These are phyloP conservation scores for Halocaridina rubra DNA, from an alignment of 2,888 invertebrate genomes.

Conservation along the genomic window DNA sequence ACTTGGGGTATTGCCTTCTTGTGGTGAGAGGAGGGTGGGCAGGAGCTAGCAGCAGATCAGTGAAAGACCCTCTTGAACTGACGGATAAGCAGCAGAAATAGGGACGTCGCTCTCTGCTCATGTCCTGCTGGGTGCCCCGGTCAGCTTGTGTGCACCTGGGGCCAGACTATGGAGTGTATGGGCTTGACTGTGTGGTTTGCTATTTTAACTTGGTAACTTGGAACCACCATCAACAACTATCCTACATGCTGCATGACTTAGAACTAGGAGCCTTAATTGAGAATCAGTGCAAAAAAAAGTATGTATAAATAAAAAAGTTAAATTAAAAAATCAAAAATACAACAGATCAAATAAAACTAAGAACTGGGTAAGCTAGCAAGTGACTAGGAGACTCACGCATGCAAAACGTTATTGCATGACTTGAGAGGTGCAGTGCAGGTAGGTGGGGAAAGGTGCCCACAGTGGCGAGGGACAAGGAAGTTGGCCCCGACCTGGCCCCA, in stretches of 20 bases:
- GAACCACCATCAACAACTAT: conserved; percentile 61
- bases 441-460: conserved; percentile 29
- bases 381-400: conserved; percentile 56
- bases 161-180: conserved; percentile 55
- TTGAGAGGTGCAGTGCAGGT: conserved; percentile 47
- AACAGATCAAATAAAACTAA: conserved; percentile 45
- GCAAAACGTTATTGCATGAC: conserved; percentile 16
- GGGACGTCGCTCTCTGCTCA: neutral
- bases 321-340: conserved; percentile 25
- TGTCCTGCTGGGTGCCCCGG: conserved; percentile 41
- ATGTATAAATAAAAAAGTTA: conserved; percentile 35
- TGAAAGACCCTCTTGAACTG: conserved; percentile 7
- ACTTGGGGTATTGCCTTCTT: conserved; percentile 59
- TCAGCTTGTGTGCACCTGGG: conserved; percentile 42
- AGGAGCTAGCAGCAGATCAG: conserved; percentile 13
- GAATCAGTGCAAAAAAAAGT: conserved; percentile 57
- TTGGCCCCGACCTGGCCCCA: conserved; percentile 17
- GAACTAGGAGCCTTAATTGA: conserved; percentile 60
- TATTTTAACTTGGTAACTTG: conserved; percentile 58
- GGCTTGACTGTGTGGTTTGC: conserved; percentile 58
- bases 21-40: conserved; percentile 43
- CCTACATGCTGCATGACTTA: conserved; percentile 61
- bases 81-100: conserved; percentile 12
- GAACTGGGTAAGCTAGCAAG: conserved; percentile 56
- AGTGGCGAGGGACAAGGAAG: conserved; percentile 25